Conservation (phyloP, 2,888 invertebrate genomes). For the Ormia ochracea region DNA sequence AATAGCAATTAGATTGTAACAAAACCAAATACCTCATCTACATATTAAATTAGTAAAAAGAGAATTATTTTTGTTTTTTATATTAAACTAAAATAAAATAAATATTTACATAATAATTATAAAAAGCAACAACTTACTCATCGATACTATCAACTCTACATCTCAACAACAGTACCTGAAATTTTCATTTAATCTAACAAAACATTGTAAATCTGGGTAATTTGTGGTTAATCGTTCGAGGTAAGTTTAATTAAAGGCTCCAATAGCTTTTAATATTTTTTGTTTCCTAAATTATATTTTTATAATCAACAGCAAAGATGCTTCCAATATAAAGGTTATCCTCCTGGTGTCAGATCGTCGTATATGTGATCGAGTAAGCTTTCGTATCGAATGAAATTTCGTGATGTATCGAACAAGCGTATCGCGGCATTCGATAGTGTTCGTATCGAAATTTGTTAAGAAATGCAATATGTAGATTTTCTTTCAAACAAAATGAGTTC, state of each 20-base stretch:
- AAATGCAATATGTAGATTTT: too few species aligned
- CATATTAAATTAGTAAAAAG: conserved; percentile 19
- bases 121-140: not conserved
- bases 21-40: conserved; percentile 61
- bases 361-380: too few species aligned
- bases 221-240: conserved; percentile 73
- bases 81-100: conserved; percentile 2
- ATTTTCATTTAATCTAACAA: conserved; percentile 33
- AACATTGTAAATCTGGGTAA: conserved; percentile 72
- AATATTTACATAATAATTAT: not conserved
- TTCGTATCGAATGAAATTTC: too few species aligned
- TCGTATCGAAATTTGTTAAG: too few species aligned
- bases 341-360: too few species aligned
- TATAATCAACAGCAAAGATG: too few species aligned
- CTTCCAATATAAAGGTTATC: too few species aligned
- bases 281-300: too few species aligned
- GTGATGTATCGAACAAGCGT: too few species aligned
- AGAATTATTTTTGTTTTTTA: not conserved
- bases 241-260: conserved; percentile 67
- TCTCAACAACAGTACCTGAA: conserved; percentile 54
- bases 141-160: not conserved
- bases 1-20: conserved; percentile 12
- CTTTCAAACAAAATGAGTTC: too few species aligned
- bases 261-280: not conserved
- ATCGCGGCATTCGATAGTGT: too few species aligned